Conservation (phyloP, 2,888 invertebrate species). For the Drosophila paranaensis region DNA sequence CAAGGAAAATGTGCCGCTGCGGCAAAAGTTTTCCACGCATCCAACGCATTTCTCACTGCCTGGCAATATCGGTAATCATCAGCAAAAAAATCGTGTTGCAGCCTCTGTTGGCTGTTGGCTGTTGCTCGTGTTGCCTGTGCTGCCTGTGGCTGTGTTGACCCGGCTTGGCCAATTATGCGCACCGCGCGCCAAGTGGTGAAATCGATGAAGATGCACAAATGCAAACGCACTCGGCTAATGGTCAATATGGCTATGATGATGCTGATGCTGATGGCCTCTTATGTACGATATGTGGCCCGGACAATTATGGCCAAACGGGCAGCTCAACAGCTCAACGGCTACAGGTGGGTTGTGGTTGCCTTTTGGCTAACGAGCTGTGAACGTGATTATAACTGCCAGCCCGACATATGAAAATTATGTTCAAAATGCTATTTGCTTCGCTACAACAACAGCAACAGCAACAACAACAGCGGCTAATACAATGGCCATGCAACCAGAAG, state of each 20-base stretch:
- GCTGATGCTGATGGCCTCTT: slow-evolving; percentile 60
- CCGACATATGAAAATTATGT: slow-evolving; percentile 81
- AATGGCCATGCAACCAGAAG: slow-evolving; percentile 70
- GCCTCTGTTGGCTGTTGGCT: slow-evolving; percentile 31
- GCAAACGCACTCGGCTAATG: slow-evolving; percentile 79
- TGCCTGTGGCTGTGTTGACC: slow-evolving; percentile 60
- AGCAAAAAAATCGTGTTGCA: slow-evolving; percentile 62
- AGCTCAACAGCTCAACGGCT: slow-evolving; percentile 13
- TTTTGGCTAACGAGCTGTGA: slow-evolving; percentile 77
- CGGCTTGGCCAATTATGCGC: slow-evolving; percentile 74
- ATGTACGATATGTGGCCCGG: slow-evolving; percentile 73
- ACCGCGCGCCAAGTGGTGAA: slow-evolving; percentile 78
- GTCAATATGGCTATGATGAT: slow-evolving; percentile 72
- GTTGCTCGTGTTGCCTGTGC: slow-evolving; percentile 30
- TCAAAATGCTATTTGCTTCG: slow-evolving; percentile 74
- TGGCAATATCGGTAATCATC: slow-evolving; percentile 78
- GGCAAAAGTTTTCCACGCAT: slow-evolving; percentile 72
- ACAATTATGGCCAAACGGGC: slow-evolving; percentile 74
- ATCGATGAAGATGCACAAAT: slow-evolving; percentile 81
- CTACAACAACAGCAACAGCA: slow-evolving; percentile 21
- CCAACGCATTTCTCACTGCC: slow-evolving; percentile 74
- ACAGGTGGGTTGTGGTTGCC: slow-evolving; percentile 74
- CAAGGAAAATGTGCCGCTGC: slow-evolving; percentile 49
- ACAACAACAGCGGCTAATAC: slow-evolving; percentile 51
- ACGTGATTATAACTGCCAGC: slow-evolving; percentile 77